These are phyloP conservation scores for Dicaeum eximium DNA, from an alignment of 2,113 vertebrate species.

Conservation along the genomic window DNA sequence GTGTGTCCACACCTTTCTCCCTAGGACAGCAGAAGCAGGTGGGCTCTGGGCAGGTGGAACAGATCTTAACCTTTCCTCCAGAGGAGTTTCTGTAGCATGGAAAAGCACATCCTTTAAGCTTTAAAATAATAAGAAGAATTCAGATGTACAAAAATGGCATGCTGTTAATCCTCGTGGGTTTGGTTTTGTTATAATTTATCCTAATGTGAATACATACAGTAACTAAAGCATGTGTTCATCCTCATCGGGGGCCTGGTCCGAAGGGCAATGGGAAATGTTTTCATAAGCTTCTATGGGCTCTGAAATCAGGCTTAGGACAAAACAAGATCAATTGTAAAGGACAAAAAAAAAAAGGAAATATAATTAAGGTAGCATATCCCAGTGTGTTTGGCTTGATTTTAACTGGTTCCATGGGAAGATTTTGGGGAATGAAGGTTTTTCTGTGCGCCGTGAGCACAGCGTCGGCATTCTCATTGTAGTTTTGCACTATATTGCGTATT, in stretches of 20 bases:
- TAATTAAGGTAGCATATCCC: not conserved
- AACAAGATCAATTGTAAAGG: not conserved
- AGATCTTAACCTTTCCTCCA: conserved; percentile 31
- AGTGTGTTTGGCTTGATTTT: not conserved
- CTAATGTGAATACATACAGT: conserved; percentile 35
- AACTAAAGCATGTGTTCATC: not conserved
- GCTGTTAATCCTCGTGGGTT: conserved; percentile 22
- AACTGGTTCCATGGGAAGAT: not conserved
- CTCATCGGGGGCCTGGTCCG: not conserved
- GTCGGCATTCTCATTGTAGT: not conserved
- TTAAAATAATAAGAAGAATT: conserved; percentile 28
- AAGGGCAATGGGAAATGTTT: not conserved
- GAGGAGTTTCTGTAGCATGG: conserved; percentile 43
- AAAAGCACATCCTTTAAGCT: conserved; percentile 63
- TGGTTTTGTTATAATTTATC: not conserved
- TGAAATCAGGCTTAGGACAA: not conserved
- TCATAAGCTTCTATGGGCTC: not conserved
- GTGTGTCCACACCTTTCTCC: not conserved
- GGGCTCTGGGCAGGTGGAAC: not conserved
- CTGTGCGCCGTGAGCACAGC: not conserved
- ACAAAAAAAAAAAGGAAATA: not conserved
- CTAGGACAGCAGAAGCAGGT: not conserved
- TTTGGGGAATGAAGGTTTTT: not conserved
- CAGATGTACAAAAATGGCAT: conserved; percentile 8
- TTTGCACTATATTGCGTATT: conserved; percentile 67